Evolutionary conservation across 1,140 invertebrate species (phyloP), one percentile per base, ranked within the genome.

Genomic region (Hylaeus anthracinus): DNA sequence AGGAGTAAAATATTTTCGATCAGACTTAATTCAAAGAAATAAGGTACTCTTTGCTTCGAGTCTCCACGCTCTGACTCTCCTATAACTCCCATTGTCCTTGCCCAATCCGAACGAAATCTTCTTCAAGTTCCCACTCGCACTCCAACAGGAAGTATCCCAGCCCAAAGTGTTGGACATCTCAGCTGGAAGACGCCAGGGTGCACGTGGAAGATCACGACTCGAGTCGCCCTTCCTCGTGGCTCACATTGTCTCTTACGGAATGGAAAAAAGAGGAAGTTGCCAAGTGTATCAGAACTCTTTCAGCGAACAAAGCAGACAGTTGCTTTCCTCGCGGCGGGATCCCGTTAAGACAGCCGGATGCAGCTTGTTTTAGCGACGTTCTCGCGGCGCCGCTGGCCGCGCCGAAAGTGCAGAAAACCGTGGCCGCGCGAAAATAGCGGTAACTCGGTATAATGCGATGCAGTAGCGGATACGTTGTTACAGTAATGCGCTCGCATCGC

Each of bases 341-440:
- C 76, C 85, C 76, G 76, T 79, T 79, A 79, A 79, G 75, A 79
- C 78, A 80, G 61, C 64, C 79, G 79, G 72, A 81, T 66, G 79
- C 72, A 72, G 79, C 79, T 79, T 72, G 77, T 79, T 79, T 79
- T 79, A 71, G 77, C 77, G 77, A 79, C 77, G 77, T 79, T 79
- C 65, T 79, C 70, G 77, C 77, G 77, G 70, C 77, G 77, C 70
- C 70, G 76, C 69, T 79, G 69, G 76, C 76, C 76, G 77, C 77
- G 70, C 77, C 77, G 70, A 79, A 79, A 79, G 77, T 79, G 77
- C 77, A 79, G 77, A 79, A 79, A 79, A 79, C 77, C 77, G 77
- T 79, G 61, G 77, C 77, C 77, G 70, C 70, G 77, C 77, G 77
- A 79, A 79, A 79, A 72, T 79, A 79, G 77, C 77, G 77, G 77